phyloP scores from a whole-genome alignment of 2,797 vertebrate species.

The Thalassophryne amazonica region DNA sequence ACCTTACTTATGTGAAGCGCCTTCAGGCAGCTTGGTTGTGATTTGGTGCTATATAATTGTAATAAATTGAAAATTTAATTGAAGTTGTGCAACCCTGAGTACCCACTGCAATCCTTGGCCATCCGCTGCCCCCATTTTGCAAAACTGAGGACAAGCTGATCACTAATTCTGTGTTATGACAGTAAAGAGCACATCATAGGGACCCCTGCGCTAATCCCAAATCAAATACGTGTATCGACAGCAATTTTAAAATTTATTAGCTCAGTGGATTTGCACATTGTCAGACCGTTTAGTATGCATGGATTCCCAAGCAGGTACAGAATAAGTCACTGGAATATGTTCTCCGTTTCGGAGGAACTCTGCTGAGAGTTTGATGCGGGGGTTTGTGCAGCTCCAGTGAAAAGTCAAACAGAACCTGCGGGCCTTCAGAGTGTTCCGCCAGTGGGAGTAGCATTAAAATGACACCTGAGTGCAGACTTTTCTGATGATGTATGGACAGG shows the following conservation, averaged over 20 bases:
- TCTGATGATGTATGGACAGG: slow-evolving; percentile 27
- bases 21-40: no score
- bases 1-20: no score
- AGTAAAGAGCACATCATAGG: slow-evolving; percentile 19
- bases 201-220: slow-evolving; percentile 9
- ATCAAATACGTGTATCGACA: slow-evolving; percentile 20
- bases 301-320: background rate
- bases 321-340: slow-evolving; percentile 24
- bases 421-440: slow-evolving; percentile 6
- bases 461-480: background rate
- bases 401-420: background rate
- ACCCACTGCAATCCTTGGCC: background rate
- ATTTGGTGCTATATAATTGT: no score
- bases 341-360: slow-evolving; percentile 20
- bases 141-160: background rate
- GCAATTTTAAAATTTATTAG: slow-evolving; percentile 25
- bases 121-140: slow-evolving; percentile 1
- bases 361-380: background rate
- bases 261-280: slow-evolving; percentile 8
- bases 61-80: no score
- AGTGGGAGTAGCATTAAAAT: slow-evolving; percentile 7
- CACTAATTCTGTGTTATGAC: background rate
- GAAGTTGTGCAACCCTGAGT: background rate
- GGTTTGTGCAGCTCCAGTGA: slow-evolving; percentile 9
- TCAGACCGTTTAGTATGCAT: slow-evolving; percentile 26